Conservation (phyloP, 1,140 invertebrate genomes). For the Scaptomyza pallida region DNA sequence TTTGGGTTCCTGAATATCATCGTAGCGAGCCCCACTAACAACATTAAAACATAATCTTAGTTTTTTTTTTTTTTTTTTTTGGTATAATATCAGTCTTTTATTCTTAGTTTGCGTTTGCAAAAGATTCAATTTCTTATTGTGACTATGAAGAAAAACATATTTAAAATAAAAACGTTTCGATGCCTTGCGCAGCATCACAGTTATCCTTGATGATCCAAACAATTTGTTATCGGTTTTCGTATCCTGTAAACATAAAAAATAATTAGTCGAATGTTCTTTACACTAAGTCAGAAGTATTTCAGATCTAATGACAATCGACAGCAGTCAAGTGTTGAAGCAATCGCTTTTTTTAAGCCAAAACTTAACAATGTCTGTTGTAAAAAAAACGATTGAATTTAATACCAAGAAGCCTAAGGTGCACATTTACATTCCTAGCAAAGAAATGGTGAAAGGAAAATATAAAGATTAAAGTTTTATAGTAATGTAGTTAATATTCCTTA, state of each 20-base stretch:
- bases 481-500: too few species aligned
- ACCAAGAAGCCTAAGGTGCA: constrained; percentile 1
- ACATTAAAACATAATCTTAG: not conserved
- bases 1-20: constrained; percentile 7
- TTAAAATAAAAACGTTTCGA: too few species aligned
- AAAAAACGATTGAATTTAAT: constrained; percentile 16
- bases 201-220: not conserved
- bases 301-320: constrained; percentile 1
- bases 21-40: not conserved
- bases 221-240: too few species aligned
- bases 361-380: constrained; percentile 34
- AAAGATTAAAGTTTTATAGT: too few species aligned
- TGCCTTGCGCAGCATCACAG: constrained; percentile 2
- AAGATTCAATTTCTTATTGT: not conserved
- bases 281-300: not conserved
- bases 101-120: not conserved
- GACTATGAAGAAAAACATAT: not conserved
- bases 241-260: constrained; percentile 29
- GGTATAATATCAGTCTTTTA: constrained; percentile 12
- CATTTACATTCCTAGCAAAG: not conserved
- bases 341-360: constrained; percentile 34
- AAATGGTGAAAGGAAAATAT: too few species aligned
- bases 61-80: constrained; percentile 6
- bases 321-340: constrained; percentile 19
- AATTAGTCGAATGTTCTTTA: constrained; percentile 1